These are phyloP conservation scores for Hermaeophaga mercurialis DNA, from an alignment of 2,888 invertebrate genomes.

Conservation along the genomic window DNA sequence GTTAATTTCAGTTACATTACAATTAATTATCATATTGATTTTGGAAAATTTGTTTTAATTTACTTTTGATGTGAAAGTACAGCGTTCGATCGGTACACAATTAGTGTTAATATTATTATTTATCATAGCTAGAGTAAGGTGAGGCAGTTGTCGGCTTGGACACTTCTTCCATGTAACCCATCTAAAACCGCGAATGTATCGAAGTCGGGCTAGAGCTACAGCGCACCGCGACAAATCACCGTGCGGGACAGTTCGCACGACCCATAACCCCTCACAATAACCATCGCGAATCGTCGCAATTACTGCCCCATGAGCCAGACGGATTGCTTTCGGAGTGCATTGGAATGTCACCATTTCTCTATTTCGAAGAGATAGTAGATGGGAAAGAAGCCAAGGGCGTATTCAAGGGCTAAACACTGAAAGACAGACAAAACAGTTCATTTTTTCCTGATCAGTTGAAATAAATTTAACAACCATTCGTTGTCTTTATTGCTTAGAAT, in stretches of 20 bases:
- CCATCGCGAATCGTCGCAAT: constrained; percentile 56
- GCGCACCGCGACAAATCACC: constrained; percentile 56
- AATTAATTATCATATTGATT: too few species aligned
- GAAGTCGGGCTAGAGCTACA: not conserved
- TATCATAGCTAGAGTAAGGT: constrained; percentile 52
- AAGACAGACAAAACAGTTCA: too few species aligned
- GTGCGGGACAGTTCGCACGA: constrained; percentile 57
- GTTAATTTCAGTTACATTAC: too few species aligned
- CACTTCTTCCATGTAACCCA: not conserved
- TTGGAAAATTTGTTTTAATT: too few species aligned
- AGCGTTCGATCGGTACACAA: too few species aligned
- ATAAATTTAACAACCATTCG: too few species aligned
- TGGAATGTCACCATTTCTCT: constrained; percentile 24
- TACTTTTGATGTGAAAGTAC: too few species aligned
- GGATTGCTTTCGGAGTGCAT: constrained; percentile 35
- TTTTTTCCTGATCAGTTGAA: too few species aligned
- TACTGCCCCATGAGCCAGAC: constrained; percentile 47
- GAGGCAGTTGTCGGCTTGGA: constrained; percentile 34
- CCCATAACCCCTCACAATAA: constrained; percentile 55
- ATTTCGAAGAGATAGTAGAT: constrained; percentile 16
- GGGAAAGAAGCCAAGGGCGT: not conserved
- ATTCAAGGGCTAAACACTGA: too few species aligned
- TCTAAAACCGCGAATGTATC: not conserved
- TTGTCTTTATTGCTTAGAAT: too few species aligned
- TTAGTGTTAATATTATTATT: too few species aligned